Evolutionary conservation across 2,797 vertebrate species (phyloP), one percentile per base, ranked within the genome.

Genomic region (Fistularia commersonii): DNA sequence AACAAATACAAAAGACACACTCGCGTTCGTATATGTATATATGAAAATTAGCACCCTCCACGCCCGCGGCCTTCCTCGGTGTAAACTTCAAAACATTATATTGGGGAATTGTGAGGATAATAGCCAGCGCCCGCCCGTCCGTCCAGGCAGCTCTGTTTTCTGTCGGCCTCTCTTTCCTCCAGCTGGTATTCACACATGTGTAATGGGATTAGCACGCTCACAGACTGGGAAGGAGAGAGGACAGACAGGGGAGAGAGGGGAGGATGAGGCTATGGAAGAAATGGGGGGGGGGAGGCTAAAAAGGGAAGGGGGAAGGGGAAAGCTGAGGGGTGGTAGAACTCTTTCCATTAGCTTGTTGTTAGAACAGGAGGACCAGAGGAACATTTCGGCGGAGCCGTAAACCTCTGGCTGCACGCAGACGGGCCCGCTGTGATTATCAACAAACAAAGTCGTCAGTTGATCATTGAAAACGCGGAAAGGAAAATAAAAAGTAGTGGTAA

Each of bases 131-230:
- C 23, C 23, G 23, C 23, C 23, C 23, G 23, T 23, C 23, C 23
- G 23, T 23, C 23, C 23, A 23, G 23, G 2, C 23, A 23, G 23
- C 68, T 62, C 45, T 49, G 7, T 54, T 57, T 51, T 59, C 67
- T 70, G 13, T 55, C 12, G 39, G 8, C 32, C 45, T 42, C 42
- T 45, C 54, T 14, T 53, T 59, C 62, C 68, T 66, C 80, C 83
- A 83, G 82, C 83, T 88, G 87, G 80, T 83, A 80, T 82, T 88
- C 85, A 87, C 81, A 85, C 84, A 23, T 23, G 69, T 85, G 72
- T 88, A 89, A 90, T 87, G 82, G 80, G 87, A 90, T 90, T 88
- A 87, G 64, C 77, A 63, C 64, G 78, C 83, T 79, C 54, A 76
- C 58, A 67, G 6, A 48, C 64, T 31, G 45, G 53, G 50, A 72